Base-by-base conservation (phyloP, 2,888 invertebrate species). In the Augiades crinisus region DNA sequence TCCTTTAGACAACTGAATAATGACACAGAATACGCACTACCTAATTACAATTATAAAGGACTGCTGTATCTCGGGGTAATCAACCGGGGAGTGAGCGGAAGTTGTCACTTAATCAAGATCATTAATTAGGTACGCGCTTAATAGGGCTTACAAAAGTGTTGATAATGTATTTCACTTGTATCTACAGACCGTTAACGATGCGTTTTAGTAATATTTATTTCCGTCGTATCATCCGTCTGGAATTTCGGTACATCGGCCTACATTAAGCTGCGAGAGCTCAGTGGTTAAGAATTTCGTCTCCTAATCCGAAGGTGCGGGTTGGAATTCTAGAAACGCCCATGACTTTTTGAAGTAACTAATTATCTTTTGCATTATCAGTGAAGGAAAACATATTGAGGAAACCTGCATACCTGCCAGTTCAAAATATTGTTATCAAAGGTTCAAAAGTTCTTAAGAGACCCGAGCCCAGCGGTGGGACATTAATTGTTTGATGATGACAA, bases 1-100 rank as follows among this genome's bases (percentile, higher is more conserved):
- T 58, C 60, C 43, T 51, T 51, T 61, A 62, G 81, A 85, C 83
- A 79, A 69, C 78, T 83, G 83, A 83, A 86, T 85, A 83, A 85
- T 82, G 81, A 75, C 67, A 61, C 60, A 58, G 57, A 65, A 63
- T 67, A 55, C 54, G 57, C 56, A 58, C 52, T 44, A 57, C 58
- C 59, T 60, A 63, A 55, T 57, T 55, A 59, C 60, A 57, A 61
- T 60, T 57, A 55, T 54, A 58, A 47, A 58, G 52, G 52, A 53
- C 54, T 53, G 45, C 54, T 56, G 51, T 61, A 44, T 45, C 44
- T 51, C 45, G 37, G 45, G 45, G 21, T 59, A 59, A 62, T 62
- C 61, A 60, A 58, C 50, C 58, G 54, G n/a, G n/a, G 43, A 61
- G 21, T 37, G 43, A 47, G 45, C 51, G 51, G 51, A 51, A 51